phyloP scores from a whole-genome alignment of 1,140 invertebrate species.

The Meteorus sp. region DNA sequence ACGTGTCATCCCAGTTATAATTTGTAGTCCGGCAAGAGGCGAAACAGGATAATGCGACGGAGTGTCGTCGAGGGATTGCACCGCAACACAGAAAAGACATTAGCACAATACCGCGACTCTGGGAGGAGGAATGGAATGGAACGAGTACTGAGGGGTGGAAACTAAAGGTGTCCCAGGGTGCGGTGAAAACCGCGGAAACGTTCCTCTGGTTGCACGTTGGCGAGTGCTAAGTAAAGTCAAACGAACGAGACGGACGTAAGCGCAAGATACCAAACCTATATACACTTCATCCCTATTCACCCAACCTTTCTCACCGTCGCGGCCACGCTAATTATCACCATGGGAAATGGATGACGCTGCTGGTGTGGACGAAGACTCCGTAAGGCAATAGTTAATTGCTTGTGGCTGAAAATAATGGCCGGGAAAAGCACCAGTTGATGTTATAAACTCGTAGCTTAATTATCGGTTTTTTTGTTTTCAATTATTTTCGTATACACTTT shows the following conservation, averaged over 20 bases:
- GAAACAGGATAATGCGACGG: constrained; percentile 12
- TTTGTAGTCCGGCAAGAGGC: constrained; percentile 27
- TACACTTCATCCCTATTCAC: not conserved
- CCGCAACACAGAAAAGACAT: constrained; percentile 58
- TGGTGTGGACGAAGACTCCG: constrained; percentile 8
- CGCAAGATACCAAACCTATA: not conserved
- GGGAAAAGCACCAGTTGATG: not conserved
- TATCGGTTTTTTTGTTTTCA: not conserved
- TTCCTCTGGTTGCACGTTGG: not conserved
- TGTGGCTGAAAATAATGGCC: constrained; percentile 5
- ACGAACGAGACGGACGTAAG: constrained; percentile 28
- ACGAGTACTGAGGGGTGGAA: not conserved
- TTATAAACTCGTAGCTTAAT: not conserved
- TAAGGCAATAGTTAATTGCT: constrained; percentile 5
- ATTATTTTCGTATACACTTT: not conserved
- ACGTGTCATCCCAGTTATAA: constrained; percentile 14
- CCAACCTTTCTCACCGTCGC: not conserved
- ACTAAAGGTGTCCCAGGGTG: constrained; percentile 11
- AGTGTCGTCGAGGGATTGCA: constrained; percentile 41
- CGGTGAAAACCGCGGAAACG: constrained; percentile 13
- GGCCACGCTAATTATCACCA: constrained; percentile 25
- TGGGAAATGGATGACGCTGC: constrained; percentile 25
- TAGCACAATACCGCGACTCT: constrained; percentile 32
- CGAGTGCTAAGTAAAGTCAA: constrained; percentile 26
- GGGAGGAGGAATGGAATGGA: not conserved